Conservation (phyloP, 2,797 vertebrate genomes). For the Atherinosoma microstoma region DNA sequence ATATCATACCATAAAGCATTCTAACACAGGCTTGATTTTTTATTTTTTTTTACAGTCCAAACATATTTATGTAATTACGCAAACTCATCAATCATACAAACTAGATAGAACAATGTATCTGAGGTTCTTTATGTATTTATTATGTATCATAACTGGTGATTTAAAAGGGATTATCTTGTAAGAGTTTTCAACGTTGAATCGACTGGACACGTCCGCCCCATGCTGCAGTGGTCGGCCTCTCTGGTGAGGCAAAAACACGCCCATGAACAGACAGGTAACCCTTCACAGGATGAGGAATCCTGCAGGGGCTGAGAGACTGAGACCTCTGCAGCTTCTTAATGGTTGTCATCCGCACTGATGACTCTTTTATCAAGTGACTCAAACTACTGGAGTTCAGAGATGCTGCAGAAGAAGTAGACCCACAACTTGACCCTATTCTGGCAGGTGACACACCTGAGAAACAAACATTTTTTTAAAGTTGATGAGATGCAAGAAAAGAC, state of each 20-base stretch:
- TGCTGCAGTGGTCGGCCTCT: slow-evolving; percentile 41
- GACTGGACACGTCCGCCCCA: slow-evolving; percentile 50
- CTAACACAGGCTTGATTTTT: neutral
- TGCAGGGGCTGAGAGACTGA: slow-evolving; percentile 75
- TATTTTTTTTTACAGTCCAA: neutral
- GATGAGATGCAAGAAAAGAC: neutral
- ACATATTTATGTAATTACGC: neutral
- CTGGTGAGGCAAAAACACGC: slow-evolving; percentile 64
- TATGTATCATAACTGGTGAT: neutral
- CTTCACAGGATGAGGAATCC: slow-evolving; percentile 59
- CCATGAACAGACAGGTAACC: slow-evolving; percentile 46
- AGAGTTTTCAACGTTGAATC: slow-evolving; percentile 34
- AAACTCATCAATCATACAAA: neutral
- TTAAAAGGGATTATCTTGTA: neutral
- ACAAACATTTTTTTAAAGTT: neutral
- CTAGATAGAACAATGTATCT: neutral
- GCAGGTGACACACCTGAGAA: slow-evolving; percentile 40
- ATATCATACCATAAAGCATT: neutral
- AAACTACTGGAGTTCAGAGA: slow-evolving; percentile 6
- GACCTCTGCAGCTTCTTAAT: slow-evolving; percentile 67
- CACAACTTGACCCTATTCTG: slow-evolving; percentile 7
- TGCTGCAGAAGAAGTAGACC: slow-evolving; percentile 24
- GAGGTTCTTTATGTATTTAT: neutral
- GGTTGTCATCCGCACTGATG: slow-evolving; percentile 16
- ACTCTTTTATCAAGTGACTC: slow-evolving; percentile 13